phyloP scores from a whole-genome alignment of 2,113 vertebrate genomes.

The Columba janthina region DNA sequence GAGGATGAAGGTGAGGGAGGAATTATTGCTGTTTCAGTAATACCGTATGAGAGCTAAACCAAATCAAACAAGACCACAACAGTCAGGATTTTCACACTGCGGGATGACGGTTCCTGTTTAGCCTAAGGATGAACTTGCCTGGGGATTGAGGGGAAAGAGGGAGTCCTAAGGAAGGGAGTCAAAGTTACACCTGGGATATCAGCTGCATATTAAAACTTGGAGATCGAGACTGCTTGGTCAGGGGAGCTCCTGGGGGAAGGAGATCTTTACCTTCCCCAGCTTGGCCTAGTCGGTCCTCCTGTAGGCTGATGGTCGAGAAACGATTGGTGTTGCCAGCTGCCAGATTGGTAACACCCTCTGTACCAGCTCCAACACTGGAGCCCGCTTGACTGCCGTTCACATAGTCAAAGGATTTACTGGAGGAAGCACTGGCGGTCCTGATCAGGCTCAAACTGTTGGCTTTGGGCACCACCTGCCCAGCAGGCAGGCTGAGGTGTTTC shows the following conservation, averaged over 20 bases:
- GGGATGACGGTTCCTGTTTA: conserved; percentile 64
- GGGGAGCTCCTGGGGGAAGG: conserved; percentile 85
- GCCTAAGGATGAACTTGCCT: conserved; percentile 72
- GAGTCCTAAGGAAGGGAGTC: conserved; percentile 34
- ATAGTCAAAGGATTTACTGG: conserved; percentile 96
- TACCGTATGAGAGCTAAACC: conserved; percentile 76
- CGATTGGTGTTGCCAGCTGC: conserved; percentile 81
- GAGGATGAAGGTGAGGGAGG: conserved; percentile 48
- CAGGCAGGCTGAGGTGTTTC: conserved; percentile 91
- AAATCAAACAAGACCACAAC: conserved; percentile 67
- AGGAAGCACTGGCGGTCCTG: conserved; percentile 94
- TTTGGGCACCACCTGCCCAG: conserved; percentile 81
- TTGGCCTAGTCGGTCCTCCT: conserved; percentile 90
- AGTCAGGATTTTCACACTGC: conserved; percentile 73
- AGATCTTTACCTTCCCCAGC: conserved; percentile 84
- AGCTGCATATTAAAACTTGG: conserved; percentile 99
- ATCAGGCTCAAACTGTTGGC: conserved; percentile 81
- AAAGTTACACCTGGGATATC: conserved; percentile 95
- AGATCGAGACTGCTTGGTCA: conserved; percentile 95
- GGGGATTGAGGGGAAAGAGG: conserved; percentile 43
- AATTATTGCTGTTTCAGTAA: conserved; percentile 94
- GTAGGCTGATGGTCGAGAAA: conserved; percentile 92
- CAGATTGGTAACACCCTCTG: conserved; percentile 76
- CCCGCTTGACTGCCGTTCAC: conserved; percentile 84
- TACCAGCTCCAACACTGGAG: conserved; percentile 69